These are phyloP conservation scores for Pelochelys cantorii DNA, from an alignment of 2,797 vertebrate genomes.

Conservation along the genomic window DNA sequence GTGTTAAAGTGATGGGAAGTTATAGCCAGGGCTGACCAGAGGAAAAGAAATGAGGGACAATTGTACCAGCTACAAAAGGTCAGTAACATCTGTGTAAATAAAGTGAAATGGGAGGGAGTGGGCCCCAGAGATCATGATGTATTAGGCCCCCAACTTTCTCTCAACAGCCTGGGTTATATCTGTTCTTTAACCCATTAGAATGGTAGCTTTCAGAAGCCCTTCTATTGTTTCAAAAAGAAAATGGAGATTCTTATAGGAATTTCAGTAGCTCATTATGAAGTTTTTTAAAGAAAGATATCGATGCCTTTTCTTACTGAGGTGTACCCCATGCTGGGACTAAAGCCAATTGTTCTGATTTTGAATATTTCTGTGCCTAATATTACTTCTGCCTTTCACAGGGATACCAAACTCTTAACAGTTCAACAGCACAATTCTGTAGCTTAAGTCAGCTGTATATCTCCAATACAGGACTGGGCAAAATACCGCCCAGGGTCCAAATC, in stretches of 20 bases:
- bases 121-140: background rate
- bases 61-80: background rate
- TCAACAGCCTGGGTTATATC: background rate
- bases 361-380: background rate
- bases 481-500: too few species aligned
- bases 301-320: background rate
- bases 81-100: background rate
- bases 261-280: background rate
- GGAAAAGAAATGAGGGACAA: background rate
- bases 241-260: background rate
- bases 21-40: background rate
- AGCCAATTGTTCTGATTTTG: background rate
- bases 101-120: background rate
- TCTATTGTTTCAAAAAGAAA: background rate
- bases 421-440: accelerated
- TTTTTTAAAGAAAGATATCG: background rate
- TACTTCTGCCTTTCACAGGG: background rate
- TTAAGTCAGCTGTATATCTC: background rate
- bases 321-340: background rate
- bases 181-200: background rate
- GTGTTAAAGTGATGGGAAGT: background rate
- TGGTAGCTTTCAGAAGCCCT: background rate
- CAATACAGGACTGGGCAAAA: too few species aligned
- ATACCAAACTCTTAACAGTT: background rate
- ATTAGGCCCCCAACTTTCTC: background rate